Evolutionary conservation across 1,140 invertebrate genomes (phyloP).

Genomic region (Polypedilum vanderplanki): DNA sequence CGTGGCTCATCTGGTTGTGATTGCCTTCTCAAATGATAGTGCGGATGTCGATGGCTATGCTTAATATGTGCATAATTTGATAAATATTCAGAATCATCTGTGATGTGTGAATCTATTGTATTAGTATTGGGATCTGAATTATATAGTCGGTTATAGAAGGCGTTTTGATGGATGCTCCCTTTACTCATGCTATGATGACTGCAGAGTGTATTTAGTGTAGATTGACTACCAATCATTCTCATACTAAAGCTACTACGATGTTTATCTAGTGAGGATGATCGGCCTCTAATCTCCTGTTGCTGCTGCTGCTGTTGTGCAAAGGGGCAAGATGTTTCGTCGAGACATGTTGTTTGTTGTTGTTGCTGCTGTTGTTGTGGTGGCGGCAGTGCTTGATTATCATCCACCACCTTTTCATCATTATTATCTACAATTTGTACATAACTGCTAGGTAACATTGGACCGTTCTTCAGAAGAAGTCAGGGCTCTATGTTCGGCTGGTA

Average conservation of each 20-base stretch:
- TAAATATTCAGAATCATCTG: conserved; percentile 14
- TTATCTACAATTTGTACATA: conserved; percentile 31
- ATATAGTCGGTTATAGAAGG: conserved; percentile 31
- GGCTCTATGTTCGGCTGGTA: conserved; percentile 44
- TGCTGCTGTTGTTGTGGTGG: conserved; percentile 30
- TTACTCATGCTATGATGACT: conserved; percentile 32
- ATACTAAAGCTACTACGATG: conserved; percentile 44
- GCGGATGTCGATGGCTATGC: conserved; percentile 23
- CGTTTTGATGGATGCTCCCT: conserved; percentile 33
- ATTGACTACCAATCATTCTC: conserved; percentile 40
- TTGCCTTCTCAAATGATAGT: conserved; percentile 10
- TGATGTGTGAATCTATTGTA: conserved; percentile 1
- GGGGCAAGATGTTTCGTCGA: conserved; percentile 27
- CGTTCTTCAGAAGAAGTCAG: conserved; percentile 43
- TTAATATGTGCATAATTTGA: conserved; percentile 18
- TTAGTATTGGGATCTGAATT: conserved; percentile 17
- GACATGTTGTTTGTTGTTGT: conserved; percentile 32
- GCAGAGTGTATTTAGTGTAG: not conserved
- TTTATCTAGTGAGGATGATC: conserved; percentile 34
- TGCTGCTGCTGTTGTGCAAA: not conserved
- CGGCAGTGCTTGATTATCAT: not conserved
- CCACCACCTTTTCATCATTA: conserved; percentile 20
- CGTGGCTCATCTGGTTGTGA: not conserved
- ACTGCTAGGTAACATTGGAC: conserved; percentile 41
- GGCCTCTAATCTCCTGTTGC: not conserved